Base-by-base conservation (phyloP, 2,113 vertebrate genomes). In the Pelecanoides urinatrix region DNA sequence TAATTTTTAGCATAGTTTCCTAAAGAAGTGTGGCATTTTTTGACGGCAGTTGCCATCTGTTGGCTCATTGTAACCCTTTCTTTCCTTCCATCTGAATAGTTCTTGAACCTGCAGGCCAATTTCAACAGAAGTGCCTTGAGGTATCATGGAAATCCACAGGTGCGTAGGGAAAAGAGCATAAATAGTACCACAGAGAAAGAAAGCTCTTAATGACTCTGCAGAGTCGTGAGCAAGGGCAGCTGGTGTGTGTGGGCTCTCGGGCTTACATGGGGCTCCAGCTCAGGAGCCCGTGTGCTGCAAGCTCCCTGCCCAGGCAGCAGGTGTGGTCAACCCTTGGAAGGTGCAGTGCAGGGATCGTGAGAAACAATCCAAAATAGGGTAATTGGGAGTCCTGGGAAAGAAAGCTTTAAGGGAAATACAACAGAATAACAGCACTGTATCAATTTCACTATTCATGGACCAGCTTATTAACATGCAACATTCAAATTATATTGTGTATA, bases 221-320 rank as follows among this genome's bases (percentile, higher is more conserved):
- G 53, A 26, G 20, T 11, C 0, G 2, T 3, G 23, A 82, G 30
- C 40, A 27, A 62, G 19, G 58, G 26, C n/a, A 74, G 55, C 32
- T 42, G n/a, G 13, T 23, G 9, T 14, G 23, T 2, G 20, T 2
- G 32, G 44, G 50, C 22, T 62, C 20, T 52, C 0, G 0, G 62
- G 49, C 32, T 76, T 13, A 7, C 0, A 1, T 17, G 23, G 61
- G 42, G 19, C 32, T 59, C 55, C 44, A 27, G 23, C 23, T 78
- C 18, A 19, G 44, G 34, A 56, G 20, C 9, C 40, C 0, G 0
- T 6, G 16, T 34, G 47, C 34, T 56, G 22, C 27, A 23, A 55
- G 14, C 4, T 67, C 11, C 29, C 26, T 68, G 56, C 30, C 49
- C 74, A 88, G 44, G 23, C 15, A 63, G 45, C 21, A 62, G 7